Base-by-base conservation (phyloP, 2,113 vertebrate species). In the Tympanuchus pallidicinctus region DNA sequence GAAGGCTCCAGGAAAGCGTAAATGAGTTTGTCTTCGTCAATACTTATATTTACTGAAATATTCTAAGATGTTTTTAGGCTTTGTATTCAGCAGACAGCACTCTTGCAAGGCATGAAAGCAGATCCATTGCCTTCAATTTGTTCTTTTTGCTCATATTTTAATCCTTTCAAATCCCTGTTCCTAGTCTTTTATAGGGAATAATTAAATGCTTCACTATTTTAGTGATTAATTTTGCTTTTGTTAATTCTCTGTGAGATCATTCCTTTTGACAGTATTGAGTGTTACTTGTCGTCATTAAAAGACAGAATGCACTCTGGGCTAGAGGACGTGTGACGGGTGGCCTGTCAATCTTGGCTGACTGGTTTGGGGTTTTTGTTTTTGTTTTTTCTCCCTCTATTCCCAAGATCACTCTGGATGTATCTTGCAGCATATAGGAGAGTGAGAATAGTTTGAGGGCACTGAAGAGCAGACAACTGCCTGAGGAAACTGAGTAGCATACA, bases 131-230 rank as follows among this genome's bases (percentile, higher is more conserved):
- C 50, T 36, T 90, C 82, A 59, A 27, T 96, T 87, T 87, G 36
- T 84, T 82, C 70, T 32, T 89, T 54, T 84, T 88, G 61, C 36
- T 89, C 64, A 11, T 73, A 40, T 82, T 93, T 88, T 90, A 90
- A 73, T 92, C 36, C 38, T 84, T 84, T 85, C 3, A 91, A 93
- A 91, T 85, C 59, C 22, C 69, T 89, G 84, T 81, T 17, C n/a
- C 4, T 34, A 54, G 30, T 73, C 4, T 45, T 87, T 84, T 57
- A 56, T 8, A 57, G 63, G 40, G 30, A 84, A 83, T 34, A 83
- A 71, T 81, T 47, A 86, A 83, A 56, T 38, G 15, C 11, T 75
- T 78, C 32, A 28, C 22, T 84, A 7, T 60, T 88, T 74, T 74
- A 56, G 42, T 67, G 42, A 38, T 67, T 84, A 4, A 91, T 91